Base-by-base conservation (phyloP, 2,797 vertebrate species). In the Eidolon dupreanum region DNA sequence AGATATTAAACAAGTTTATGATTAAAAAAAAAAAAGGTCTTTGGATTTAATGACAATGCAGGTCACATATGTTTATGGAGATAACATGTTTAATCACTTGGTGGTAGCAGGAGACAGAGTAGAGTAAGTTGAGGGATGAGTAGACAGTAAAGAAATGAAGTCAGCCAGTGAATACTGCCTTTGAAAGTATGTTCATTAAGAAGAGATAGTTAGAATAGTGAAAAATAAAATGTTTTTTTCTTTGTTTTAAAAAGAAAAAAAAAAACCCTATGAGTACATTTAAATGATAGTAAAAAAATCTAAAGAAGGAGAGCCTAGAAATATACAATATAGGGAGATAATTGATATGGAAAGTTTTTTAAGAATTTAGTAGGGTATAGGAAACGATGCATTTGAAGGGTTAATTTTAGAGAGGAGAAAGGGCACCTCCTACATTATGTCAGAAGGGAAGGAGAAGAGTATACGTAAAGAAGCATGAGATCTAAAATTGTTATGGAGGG, bases 181-280 rank as follows among this genome's bases (percentile, higher is more conserved):
- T 81, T 43, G 86, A 33, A 77, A 11, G 9, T 77, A 6, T 36
- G 17, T 71, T 53, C 85, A 71, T 36, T 33, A 66, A 79, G 4
- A 75, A 75, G 46, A 59, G 55, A 28, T 31, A 4, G 16, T 53
- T 59, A 78, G 43, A 2, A 13, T 71, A 8, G 11, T 49, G 1
- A 7, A 59, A 93, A 41, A 57, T 11, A 4, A 8, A 31, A 26
- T 28, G 3, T 68, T 78, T 77, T 15, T 66, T 71, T 93, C 77
- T 59, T 81, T 63, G 57, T 61, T 63, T 82, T 22, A 86, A 85
- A 49, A 84, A 57, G 33, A 63, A 90, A 94, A 74, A 90, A 94
- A 74, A 57, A 90, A 94, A 74, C 33, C 28, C n/a, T 46, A 38
- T 17, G 1, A 83, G 12, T 4, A 81, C 16, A 90, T 59, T 93